Evolutionary conservation across 2,888 invertebrate genomes (phyloP).

Genomic region (Ornithoptera alexandrae): DNA sequence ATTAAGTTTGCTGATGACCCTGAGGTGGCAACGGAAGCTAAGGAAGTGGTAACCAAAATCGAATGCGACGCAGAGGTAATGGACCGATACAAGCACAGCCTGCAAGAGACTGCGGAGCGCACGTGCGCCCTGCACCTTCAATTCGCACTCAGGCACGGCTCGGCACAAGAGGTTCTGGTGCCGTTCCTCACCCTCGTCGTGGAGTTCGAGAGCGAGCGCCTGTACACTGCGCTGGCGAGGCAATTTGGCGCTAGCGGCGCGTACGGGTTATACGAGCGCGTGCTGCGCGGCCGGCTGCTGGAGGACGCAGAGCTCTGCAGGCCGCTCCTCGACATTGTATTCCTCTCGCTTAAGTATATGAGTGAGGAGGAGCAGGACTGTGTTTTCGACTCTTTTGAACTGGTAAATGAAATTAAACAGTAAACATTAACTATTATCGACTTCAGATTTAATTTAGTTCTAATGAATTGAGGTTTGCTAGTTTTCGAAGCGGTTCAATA

Average conservation of each 20-base stretch:
- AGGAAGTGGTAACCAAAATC: background rate
- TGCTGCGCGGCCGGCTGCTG: constrained; percentile 72
- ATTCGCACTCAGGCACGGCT: constrained; percentile 66
- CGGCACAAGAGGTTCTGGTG: constrained; percentile 64
- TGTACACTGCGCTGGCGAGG: constrained; percentile 68
- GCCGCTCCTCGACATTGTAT: constrained; percentile 81
- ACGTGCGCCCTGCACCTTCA: constrained; percentile 78
- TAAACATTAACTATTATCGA: too few relatives aligned
- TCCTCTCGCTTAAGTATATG: constrained; percentile 80
- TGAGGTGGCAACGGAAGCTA: constrained; percentile 3
- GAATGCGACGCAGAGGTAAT: constrained; percentile 39
- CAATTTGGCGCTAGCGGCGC: constrained; percentile 43
- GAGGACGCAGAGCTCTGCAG: constrained; percentile 73
- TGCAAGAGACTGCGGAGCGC: constrained; percentile 67
- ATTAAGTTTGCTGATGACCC: constrained; percentile 53
- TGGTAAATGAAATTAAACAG: constrained; percentile 57
- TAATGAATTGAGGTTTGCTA: too few relatives aligned
- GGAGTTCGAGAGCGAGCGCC: constrained; percentile 76
- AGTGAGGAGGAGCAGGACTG: constrained; percentile 73
- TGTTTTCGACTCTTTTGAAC: constrained; percentile 77
- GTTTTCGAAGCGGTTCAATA: too few relatives aligned
- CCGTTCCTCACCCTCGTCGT: constrained; percentile 77
- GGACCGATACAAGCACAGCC: constrained; percentile 60
- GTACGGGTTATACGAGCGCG: constrained; percentile 55
- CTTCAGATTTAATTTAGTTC: too few relatives aligned